Base-by-base conservation (phyloP, 2,113 vertebrate species). In the Merops nubicus region DNA sequence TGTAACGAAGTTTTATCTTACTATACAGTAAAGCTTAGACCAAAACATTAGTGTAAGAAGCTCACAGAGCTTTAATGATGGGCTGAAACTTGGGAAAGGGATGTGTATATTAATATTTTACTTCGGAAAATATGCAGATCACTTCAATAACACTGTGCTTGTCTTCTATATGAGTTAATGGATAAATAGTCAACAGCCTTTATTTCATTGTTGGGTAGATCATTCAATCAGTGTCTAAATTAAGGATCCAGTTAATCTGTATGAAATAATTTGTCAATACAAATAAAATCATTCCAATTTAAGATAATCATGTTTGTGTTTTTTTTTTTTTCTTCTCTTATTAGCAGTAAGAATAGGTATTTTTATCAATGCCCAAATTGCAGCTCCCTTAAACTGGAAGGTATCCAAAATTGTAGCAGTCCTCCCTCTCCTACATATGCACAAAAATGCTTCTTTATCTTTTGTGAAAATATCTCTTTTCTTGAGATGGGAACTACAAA, bases 191-290 rank as follows among this genome's bases (percentile, higher is more conserved):
- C 94, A 76, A 82, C n/a, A 72, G 42, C n/a, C 19, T 86, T 91
- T 88, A 74, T 76, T 92, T 85, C 85, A 82, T 8, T 92, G 68
- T 51, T 51, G 50, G 33, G 22, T 22, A 33, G 59, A 75, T 85
- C 75, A 94, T 50, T 67, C 86, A 94, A 90, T 81, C 88, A 88
- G 33, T 50, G 38, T 60, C 51, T 94, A 91, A 91, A 93, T 89
- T 81, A 91, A 87, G 38, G 29, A 70, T 59, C 34, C 23, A 57
- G 74, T 87, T 93, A 82, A 77, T 93, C n/a, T 76, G 13, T 67
- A 75, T 81, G 70, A 88, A 93, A 75, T 59, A 78, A 59, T 84
- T 93, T 69, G 26, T 78, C 73, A 72, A 34, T 88, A 90, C 8
- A 64, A 85, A 50, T 57, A 90, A 88, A 96, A 91, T 67, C 8